A percentile compares a stretch with the other conserved stretches of the same genome.
These are phyloP conservation scores for Heliconius ismenius DNA, from an alignment of 2,888 invertebrate genomes.

Conservation along the genomic window DNA sequence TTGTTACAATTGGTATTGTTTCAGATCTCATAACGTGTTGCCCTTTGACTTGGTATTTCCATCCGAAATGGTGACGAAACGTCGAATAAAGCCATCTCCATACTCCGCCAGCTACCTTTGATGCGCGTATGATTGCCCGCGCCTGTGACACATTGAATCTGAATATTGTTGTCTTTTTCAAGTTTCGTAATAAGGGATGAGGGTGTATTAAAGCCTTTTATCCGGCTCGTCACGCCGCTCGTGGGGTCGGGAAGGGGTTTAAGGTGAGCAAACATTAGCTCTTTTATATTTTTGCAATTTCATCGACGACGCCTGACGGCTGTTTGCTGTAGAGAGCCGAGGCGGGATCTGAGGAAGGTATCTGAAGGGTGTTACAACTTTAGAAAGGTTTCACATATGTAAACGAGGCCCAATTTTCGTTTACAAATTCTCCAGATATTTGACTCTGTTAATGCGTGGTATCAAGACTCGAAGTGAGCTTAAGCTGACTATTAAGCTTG, in stretches of 20 bases:
- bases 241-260: slow-evolving; percentile 80
- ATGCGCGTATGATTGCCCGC: slow-evolving; percentile 81
- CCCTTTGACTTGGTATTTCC: slow-evolving; percentile 74
- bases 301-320: slow-evolving; percentile 74
- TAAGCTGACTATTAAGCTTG: slow-evolving; percentile 69
- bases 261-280: slow-evolving; percentile 82
- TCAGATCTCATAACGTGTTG: slow-evolving; percentile 78
- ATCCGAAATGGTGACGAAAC: slow-evolving; percentile 65
- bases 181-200: slow-evolving; percentile 83
- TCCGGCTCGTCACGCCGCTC: slow-evolving; percentile 80
- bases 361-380: slow-evolving; percentile 65
- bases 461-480: slow-evolving; percentile 60
- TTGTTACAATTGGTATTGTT: slow-evolving; percentile 80
- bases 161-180: slow-evolving; percentile 83
- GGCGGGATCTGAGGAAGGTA: slow-evolving; percentile 57
- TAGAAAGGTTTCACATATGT: slow-evolving; percentile 67
- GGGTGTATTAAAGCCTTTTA: slow-evolving; percentile 83
- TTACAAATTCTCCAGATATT: slow-evolving; percentile 39
- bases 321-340: slow-evolving; percentile 66
- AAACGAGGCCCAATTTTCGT: slow-evolving; percentile 60
- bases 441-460: slow-evolving; percentile 49
- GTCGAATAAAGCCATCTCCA: slow-evolving; percentile 72
- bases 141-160: slow-evolving; percentile 82
- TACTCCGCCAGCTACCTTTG: slow-evolving; percentile 80
- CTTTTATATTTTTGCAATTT: slow-evolving; percentile 83